phyloP scores from a whole-genome alignment of 2,113 vertebrate species.

The Condylura cristata region DNA sequence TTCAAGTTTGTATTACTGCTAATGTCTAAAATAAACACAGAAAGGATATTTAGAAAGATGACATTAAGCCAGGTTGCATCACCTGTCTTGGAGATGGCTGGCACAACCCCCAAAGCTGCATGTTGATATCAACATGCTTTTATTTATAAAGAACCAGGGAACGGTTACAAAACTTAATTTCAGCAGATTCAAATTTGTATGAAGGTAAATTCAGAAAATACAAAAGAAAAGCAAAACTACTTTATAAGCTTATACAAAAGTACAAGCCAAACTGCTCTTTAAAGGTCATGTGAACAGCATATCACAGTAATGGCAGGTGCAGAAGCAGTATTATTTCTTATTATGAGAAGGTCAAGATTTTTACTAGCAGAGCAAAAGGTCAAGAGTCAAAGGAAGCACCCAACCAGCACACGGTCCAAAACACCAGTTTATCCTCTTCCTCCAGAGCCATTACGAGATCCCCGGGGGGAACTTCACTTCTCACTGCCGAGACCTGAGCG shows the following conservation, averaged over 20 bases:
- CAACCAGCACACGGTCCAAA: not conserved
- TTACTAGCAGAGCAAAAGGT: not conserved
- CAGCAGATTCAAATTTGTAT: not conserved
- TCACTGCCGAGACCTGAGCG: not conserved
- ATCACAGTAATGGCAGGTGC: not conserved
- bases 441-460: not conserved
- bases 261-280: not conserved
- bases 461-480: not conserved
- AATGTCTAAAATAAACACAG: not conserved
- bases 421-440: not conserved
- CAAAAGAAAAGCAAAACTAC: not conserved
- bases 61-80: not conserved
- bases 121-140: not conserved
- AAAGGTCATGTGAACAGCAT: not conserved
- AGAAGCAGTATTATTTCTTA: not conserved
- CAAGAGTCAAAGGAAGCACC: not conserved
- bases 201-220: conserved; percentile 11
- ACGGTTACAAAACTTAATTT: conserved; percentile 1
- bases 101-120: not conserved
- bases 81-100: not conserved
- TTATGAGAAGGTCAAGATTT: not conserved
- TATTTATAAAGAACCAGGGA: not conserved
- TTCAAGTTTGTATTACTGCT: not conserved
- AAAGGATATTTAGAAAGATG: not conserved
- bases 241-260: conserved; percentile 22